phyloP scores from a whole-genome alignment of 2,113 vertebrate genomes.

The Ifrita kowaldi region DNA sequence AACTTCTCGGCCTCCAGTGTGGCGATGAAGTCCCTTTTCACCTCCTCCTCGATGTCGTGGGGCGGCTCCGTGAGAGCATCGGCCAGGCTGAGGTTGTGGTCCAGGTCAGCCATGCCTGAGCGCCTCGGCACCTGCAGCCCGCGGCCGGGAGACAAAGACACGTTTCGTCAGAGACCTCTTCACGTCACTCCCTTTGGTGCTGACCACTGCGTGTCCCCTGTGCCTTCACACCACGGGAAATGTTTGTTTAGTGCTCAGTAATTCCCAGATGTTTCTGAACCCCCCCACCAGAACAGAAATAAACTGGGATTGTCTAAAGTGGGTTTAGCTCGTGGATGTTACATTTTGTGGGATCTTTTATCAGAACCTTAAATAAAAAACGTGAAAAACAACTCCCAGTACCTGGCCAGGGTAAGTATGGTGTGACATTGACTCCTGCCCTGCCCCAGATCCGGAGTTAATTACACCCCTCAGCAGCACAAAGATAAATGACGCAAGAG shows the following conservation, averaged over 20 bases:
- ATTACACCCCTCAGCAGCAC: background rate
- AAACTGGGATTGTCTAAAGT: accelerated
- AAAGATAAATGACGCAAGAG: background rate
- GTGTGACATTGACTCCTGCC: background rate
- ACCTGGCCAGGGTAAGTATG: background rate
- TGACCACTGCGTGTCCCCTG: accelerated
- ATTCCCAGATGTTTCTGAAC: background rate
- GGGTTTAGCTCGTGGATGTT: accelerated
- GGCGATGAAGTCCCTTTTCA: constrained; percentile 89
- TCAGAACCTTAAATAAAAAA: background rate
- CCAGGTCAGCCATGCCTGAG: constrained; percentile 76
- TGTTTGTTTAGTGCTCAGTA: accelerated
- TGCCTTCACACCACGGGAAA: accelerated
- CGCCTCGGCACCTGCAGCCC: background rate
- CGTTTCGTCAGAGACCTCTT: accelerated
- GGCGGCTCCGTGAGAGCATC: constrained; percentile 87
- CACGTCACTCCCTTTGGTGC: accelerated
- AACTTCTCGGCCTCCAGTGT: constrained; percentile 86
- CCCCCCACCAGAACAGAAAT: no score
- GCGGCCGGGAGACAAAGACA: background rate
- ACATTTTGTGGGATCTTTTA: accelerated
- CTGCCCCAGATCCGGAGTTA: background rate
- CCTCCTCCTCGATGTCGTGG: constrained; percentile 75
- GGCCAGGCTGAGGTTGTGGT: constrained; percentile 80
- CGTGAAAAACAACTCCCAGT: accelerated